A percentile compares a stretch with the other conserved stretches of the same genome.
phyloP scores from a whole-genome alignment of 2,888 invertebrate species.

The Agriopis leucophaearia region DNA sequence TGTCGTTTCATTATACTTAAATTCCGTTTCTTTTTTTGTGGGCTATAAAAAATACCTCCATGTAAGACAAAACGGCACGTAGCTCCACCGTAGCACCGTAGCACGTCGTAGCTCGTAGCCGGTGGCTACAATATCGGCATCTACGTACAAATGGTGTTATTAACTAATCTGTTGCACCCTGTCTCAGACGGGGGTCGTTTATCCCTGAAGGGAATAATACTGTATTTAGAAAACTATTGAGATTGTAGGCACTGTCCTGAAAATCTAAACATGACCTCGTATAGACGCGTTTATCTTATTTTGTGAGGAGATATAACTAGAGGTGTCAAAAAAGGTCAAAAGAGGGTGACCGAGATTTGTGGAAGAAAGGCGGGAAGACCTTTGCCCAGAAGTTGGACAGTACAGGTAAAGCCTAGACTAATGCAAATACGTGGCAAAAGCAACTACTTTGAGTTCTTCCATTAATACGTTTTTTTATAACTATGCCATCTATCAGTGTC shows the following conservation, averaged over 20 bases:
- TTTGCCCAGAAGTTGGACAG: too few species aligned
- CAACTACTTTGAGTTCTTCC: too few species aligned
- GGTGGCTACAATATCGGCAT: slow-evolving; percentile 54
- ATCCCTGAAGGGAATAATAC: slow-evolving; percentile 2
- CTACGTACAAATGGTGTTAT: slow-evolving; percentile 41
- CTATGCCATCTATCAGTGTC: too few species aligned
- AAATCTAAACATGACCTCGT: background rate
- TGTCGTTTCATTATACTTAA: too few species aligned
- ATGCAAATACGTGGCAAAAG: too few species aligned
- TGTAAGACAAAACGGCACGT: slow-evolving; percentile 21
- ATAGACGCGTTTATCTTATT: too few species aligned
- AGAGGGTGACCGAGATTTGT: too few species aligned
- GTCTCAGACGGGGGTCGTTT: slow-evolving; percentile 1
- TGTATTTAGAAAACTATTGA: background rate
- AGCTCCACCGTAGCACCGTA: slow-evolving; percentile 47
- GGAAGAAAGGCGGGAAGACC: too few species aligned
- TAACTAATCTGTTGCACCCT: slow-evolving; percentile 17
- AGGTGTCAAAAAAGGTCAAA: too few species aligned
- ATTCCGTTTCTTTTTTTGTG: background rate
- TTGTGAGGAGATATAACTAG: too few species aligned
- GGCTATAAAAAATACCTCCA: background rate
- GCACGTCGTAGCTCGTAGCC: slow-evolving; percentile 57
- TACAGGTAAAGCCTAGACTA: too few species aligned
- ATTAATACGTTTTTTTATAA: too few species aligned
- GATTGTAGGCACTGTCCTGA: background rate